Conservation (phyloP, 2,888 invertebrate species). For the Coleophora deauratella region DNA sequence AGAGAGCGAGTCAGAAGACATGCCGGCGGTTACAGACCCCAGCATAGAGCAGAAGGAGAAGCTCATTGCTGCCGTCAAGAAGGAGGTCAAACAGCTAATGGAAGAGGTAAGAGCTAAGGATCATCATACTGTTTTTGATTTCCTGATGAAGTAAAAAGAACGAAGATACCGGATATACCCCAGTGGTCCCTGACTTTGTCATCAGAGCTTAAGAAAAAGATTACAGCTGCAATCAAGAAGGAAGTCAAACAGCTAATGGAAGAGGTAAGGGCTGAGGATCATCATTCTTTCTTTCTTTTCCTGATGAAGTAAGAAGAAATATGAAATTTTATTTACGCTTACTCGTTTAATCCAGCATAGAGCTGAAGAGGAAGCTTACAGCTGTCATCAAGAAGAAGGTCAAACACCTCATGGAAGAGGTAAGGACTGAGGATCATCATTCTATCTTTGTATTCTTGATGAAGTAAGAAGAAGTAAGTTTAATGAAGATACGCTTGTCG, state of each 20-base stretch:
- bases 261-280: conserved; percentile 76
- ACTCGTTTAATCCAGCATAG: conserved; percentile 57
- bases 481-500: too few relatives aligned
- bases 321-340: too few relatives aligned
- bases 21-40: conserved; percentile 52
- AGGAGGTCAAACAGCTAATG: conserved; percentile 97
- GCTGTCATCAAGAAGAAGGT: conserved; percentile 92
- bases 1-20: conserved; percentile 51
- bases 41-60: conserved; percentile 80
- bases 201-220: conserved; percentile 83
- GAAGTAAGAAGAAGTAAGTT: too few relatives aligned
- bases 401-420: conserved; percentile 96
- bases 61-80: conserved; percentile 86
- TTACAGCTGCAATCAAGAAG: conserved; percentile 87
- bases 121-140: too few relatives aligned
- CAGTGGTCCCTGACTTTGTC: too few relatives aligned
- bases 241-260: conserved; percentile 98
- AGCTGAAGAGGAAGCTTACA: conserved; percentile 85
- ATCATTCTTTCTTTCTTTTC: too few relatives aligned
- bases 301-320: too few relatives aligned
- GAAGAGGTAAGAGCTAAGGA: conserved; percentile 87
- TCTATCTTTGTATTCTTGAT: too few relatives aligned
- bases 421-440: conserved; percentile 16
- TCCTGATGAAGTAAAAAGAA: too few relatives aligned
- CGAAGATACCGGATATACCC: background rate